Evolutionary conservation across 2,797 vertebrate species (phyloP), one percentile per base, ranked within the genome.

Genomic region (Gallinago stenura): DNA sequence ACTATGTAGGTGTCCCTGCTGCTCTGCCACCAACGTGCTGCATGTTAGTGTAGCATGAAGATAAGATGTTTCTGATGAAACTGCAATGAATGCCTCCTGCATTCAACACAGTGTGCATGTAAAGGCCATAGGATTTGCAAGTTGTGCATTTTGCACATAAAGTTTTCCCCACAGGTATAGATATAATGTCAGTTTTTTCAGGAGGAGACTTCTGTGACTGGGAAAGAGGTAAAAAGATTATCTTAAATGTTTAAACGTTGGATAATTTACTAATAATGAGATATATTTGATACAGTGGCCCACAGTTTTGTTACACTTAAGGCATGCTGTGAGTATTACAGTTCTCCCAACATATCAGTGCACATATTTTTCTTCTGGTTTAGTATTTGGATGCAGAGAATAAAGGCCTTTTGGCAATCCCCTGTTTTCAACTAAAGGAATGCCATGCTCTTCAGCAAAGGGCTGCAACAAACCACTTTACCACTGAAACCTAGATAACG

Each of bases 31-130:
- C 16, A 33, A 43, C 25, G 20, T 35, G n/a, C 33, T 58, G 51
- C 37, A 5, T 8, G 10, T 35, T 37, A 37, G 37, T 10, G 10
- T 33, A 26, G 21, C 17, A 15, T 6, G 25, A 46, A 62, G 37
- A 17, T 4, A 20, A 66, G 19, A 13, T n/a, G 66, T 31, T 60
- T 60, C 45, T 51, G 46, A 62, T 26, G 48, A 87, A 43, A 39
- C 24, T 50, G 30, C 15, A 37, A 7, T 3, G 17, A 43, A 26
- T 6, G 20, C 24, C 25, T 65, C 53, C 33, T 66, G 33, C 14
- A 6, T 61, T 33, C 2, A 2, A 24, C 31, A 39, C 33, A 54
- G 45, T 0, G 0, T 8, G 5, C 2, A 8, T 21, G 10, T 24
- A 50, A 37, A 71, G 20, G 39, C 22, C 35, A 1, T 5, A 31